Conservation (phyloP, 2,888 invertebrate genomes). For the Onchidella celtica region DNA sequence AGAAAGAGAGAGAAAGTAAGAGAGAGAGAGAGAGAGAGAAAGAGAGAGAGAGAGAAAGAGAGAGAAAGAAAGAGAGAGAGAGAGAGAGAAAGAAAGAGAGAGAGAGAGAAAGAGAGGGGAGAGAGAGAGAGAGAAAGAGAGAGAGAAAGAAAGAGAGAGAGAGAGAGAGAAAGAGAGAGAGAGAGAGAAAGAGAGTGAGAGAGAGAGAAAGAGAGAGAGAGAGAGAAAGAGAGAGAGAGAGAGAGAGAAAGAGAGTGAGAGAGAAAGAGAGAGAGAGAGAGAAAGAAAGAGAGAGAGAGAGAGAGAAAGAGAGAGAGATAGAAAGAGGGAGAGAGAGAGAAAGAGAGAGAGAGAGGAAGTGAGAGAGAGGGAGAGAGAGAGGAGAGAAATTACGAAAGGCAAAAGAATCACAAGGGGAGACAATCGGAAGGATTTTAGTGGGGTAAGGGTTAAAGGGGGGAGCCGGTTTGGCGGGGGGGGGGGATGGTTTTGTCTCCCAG, state of each 20-base stretch:
- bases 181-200: neutral
- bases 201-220: neutral
- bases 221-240: neutral
- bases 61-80: neutral
- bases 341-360: no score
- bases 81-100: neutral
- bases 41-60: neutral
- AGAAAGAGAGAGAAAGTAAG: neutral
- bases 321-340: neutral
- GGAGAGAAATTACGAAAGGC: no score
- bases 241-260: neutral
- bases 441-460: no score
- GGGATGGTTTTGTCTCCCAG: no score
- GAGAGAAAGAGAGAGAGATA: neutral
- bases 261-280: neutral
- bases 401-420: no score
- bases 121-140: neutral
- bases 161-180: neutral
- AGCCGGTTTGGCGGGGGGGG: no score
- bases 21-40: neutral
- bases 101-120: neutral
- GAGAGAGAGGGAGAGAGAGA: no score
- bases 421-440: no score
- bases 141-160: neutral
- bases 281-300: neutral